Conservation (phyloP, 2,797 vertebrate species). For the Bufotes viridis region DNA sequence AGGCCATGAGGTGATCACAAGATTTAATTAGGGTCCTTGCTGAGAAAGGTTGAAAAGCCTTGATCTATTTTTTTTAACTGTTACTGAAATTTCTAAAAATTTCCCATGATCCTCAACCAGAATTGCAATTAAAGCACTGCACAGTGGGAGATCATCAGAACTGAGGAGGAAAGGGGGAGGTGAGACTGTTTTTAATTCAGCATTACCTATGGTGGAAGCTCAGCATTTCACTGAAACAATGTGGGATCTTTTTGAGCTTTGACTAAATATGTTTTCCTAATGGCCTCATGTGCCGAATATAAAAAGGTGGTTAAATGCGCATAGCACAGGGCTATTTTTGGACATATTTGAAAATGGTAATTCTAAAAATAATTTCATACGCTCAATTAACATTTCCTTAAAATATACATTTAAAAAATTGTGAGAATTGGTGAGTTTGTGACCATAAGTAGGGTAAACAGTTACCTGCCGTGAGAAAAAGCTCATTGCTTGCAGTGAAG, state of each 20-base stretch:
- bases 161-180: slow-evolving; percentile 1
- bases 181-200: neutral
- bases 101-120: slow-evolving; percentile 7
- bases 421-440: slow-evolving; percentile 4
- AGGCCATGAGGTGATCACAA: neutral
- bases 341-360: neutral
- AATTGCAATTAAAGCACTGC: slow-evolving; percentile 25
- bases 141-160: slow-evolving; percentile 33
- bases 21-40: slow-evolving; percentile 14
- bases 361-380: neutral
- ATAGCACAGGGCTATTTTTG: neutral
- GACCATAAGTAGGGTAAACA: slow-evolving; percentile 4
- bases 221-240: slow-evolving; percentile 11
- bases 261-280: neutral
- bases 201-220: slow-evolving; percentile 23
- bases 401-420: slow-evolving; percentile 11
- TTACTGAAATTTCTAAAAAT: slow-evolving; percentile 18
- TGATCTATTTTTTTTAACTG: slow-evolving; percentile 35
- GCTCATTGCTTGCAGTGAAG: slow-evolving; percentile 19
- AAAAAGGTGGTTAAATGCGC: neutral
- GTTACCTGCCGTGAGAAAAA: slow-evolving; percentile 17
- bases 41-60: slow-evolving; percentile 3
- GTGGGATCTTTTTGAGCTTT: neutral
- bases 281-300: neutral
- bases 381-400: neutral